Evolutionary conservation across 2,888 invertebrate genomes (phyloP).

Genomic region (Euclidia mi): DNA sequence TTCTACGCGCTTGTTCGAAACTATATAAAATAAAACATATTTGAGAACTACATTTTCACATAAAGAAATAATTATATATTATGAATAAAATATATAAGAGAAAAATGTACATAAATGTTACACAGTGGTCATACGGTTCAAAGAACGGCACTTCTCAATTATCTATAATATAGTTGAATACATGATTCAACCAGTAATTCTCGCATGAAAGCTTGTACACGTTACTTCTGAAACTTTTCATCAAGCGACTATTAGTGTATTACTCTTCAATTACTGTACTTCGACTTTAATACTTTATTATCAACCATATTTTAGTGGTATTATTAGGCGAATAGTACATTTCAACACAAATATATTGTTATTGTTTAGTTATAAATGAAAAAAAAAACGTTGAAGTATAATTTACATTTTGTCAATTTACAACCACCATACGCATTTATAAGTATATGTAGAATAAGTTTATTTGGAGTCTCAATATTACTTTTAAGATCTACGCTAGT

Average conservation of each 20-base stretch:
- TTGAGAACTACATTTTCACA: constrained; percentile 30
- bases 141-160: constrained; percentile 37
- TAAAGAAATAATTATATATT: constrained; percentile 32
- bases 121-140: constrained; percentile 30
- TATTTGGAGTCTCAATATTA: constrained; percentile 37
- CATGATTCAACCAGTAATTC: constrained; percentile 21
- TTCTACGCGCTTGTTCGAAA: constrained; percentile 38
- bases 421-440: constrained; percentile 50
- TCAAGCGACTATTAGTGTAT: constrained; percentile 36
- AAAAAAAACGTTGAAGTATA: constrained; percentile 18
- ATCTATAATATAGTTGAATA: constrained; percentile 31
- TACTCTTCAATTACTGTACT: constrained; percentile 35
- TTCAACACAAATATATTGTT: constrained; percentile 49
- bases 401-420: constrained; percentile 38
- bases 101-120: constrained; percentile 38
- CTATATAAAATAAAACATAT: constrained; percentile 8
- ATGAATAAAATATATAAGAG: constrained; percentile 28
- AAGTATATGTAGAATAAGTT: constrained; percentile 40
- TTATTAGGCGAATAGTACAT: constrained; percentile 45
- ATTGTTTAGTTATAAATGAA: constrained; percentile 37
- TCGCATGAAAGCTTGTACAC: constrained; percentile 38
- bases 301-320: constrained; percentile 43
- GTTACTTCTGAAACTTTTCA: constrained; percentile 45
- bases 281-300: constrained; percentile 41
- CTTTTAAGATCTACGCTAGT: constrained; percentile 4